A percentile compares a stretch with the other conserved stretches of the same genome.
Evolutionary conservation across 1,140 invertebrate species (phyloP).

Genomic region (Aphaenogaster floridana): DNA sequence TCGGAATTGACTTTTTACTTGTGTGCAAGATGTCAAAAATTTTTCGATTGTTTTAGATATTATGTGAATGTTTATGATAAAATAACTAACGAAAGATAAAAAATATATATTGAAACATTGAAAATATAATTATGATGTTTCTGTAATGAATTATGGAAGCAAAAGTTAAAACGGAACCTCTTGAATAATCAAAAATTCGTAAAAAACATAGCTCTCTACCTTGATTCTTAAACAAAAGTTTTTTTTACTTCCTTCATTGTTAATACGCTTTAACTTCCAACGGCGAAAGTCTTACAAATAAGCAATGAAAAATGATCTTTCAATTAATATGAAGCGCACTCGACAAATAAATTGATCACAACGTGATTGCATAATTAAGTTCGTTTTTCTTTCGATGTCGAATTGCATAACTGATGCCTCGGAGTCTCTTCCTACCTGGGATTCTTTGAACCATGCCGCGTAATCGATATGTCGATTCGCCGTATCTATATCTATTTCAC

Average conservation of each 20-base stretch:
- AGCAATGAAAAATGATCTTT: slow-evolving; percentile 13
- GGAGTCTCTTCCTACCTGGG: background rate
- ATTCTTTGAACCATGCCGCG: background rate
- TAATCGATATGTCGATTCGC: slow-evolving; percentile 19
- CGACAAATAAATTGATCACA: background rate
- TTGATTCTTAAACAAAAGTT: background rate
- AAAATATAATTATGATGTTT: background rate
- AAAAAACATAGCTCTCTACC: background rate
- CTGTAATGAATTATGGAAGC: background rate
- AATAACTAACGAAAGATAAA: background rate
- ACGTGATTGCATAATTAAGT: background rate
- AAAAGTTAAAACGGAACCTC: background rate
- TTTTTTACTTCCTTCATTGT: background rate
- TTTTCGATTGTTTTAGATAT: background rate
- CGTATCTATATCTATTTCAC: slow-evolving; percentile 22
- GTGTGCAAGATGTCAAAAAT: background rate
- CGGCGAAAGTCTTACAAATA: background rate
- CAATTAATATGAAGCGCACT: slow-evolving; percentile 31
- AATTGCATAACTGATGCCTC: slow-evolving; percentile 21
- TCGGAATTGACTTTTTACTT: background rate
- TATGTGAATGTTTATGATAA: background rate
- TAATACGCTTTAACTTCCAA: slow-evolving; percentile 8
- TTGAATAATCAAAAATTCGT: background rate
- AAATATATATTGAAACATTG: background rate
- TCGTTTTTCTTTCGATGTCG: slow-evolving; percentile 18